phyloP scores from a whole-genome alignment of 2,888 invertebrate genomes.

The Venustoraphidia nigricollis region DNA sequence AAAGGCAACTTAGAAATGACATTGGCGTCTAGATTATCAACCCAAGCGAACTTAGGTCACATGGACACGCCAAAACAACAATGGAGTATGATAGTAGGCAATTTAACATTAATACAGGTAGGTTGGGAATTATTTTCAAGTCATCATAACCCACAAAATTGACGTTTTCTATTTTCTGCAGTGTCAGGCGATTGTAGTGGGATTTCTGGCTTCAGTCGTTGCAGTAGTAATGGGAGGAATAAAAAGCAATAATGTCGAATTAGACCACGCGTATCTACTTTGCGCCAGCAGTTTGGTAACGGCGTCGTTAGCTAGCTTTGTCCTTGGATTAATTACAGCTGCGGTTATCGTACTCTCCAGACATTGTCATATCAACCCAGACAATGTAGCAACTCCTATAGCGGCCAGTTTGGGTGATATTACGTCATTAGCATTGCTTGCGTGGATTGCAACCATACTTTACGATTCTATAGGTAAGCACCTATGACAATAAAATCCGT shows the following conservation, averaged over 20 bases:
- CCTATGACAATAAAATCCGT: background rate
- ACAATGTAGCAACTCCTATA: constrained; percentile 67
- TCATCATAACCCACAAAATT: background rate
- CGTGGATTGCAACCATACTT: constrained; percentile 39
- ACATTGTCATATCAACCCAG: constrained; percentile 56
- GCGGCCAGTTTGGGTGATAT: constrained; percentile 70
- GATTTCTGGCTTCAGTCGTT: constrained; percentile 52
- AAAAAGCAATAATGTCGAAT: constrained; percentile 42
- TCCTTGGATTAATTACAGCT: constrained; percentile 54
- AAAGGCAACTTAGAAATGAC: constrained; percentile 80
- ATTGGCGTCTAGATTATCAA: constrained; percentile 61
- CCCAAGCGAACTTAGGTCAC: constrained; percentile 61
- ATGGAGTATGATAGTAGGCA: constrained; percentile 51
- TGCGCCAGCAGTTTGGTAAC: constrained; percentile 62
- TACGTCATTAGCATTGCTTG: constrained; percentile 45
- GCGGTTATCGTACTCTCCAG: constrained; percentile 54
- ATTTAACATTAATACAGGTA: constrained; percentile 61
- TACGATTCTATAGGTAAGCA: constrained; percentile 37
- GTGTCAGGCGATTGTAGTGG: constrained; percentile 58
- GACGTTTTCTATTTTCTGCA: constrained; percentile 19
- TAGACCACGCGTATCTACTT: constrained; percentile 52
- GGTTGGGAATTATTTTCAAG: constrained; percentile 5
- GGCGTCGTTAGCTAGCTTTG: constrained; percentile 58
- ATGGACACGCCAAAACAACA: constrained; percentile 52
- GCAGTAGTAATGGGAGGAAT: constrained; percentile 53